Evolutionary conservation across 2,888 invertebrate species (phyloP).

Genomic region (Drosophila mercatorum): DNA sequence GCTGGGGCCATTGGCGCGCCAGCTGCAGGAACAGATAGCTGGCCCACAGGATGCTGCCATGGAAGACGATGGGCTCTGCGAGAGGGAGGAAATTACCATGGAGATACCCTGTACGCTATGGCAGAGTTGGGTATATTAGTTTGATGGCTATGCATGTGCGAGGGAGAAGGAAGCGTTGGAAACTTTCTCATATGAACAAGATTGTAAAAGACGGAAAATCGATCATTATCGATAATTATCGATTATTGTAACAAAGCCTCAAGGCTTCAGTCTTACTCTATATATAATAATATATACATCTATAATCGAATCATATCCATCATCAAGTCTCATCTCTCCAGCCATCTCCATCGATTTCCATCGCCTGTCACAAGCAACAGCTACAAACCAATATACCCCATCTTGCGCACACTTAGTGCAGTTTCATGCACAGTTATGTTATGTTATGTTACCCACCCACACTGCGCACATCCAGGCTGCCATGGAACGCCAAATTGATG

Average conservation of each 20-base stretch:
- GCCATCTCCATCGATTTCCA: no score
- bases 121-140: not conserved
- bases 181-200: not conserved
- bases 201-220: not conserved
- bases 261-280: no score
- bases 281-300: no score
- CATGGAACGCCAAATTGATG: conserved; percentile 59
- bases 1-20: conserved; percentile 79
- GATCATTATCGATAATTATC: not conserved
- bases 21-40: conserved; percentile 83
- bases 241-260: not conserved
- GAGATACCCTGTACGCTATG: not conserved
- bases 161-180: not conserved
- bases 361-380: not conserved
- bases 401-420: no score
- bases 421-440: not conserved
- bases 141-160: not conserved
- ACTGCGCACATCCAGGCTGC: conserved; percentile 74
- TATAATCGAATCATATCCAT: not conserved
- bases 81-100: not conserved
- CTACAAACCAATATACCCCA: not conserved
- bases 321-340: not conserved
- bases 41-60: conserved; percentile 72
- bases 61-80: conserved; percentile 82
- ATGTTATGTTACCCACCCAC: conserved; percentile 66